Conservation (phyloP, 2,113 vertebrate species). For the Pelmatolapia mariae region DNA sequence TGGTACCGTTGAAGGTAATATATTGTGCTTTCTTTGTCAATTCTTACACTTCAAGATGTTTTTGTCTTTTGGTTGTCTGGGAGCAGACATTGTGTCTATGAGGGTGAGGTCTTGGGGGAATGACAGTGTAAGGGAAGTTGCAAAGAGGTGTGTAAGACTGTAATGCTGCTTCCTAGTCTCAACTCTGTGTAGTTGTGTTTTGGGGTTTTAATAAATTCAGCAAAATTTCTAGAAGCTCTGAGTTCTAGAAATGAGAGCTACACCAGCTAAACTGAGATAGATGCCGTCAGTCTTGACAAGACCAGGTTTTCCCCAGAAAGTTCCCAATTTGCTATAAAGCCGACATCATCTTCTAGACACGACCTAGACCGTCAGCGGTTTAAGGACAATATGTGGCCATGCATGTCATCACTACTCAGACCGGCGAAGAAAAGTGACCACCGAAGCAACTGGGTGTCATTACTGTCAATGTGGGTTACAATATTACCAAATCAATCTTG, state of each 20-base stretch:
- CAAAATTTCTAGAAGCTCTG: neutral
- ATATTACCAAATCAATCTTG: neutral
- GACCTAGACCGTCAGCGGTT: fast-evolving
- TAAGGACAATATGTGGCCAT: neutral
- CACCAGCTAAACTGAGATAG: neutral
- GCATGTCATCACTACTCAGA: neutral
- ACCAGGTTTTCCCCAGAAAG: neutral
- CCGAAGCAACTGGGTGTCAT: neutral
- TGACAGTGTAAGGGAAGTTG: neutral
- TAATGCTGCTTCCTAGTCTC: neutral
- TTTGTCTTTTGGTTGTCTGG: neutral
- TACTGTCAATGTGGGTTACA: neutral
- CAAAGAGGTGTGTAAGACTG: neutral
- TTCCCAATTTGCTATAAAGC: neutral
- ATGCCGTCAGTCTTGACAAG: neutral
- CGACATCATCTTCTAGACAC: neutral
- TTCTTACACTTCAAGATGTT: neutral
- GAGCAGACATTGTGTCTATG: neutral
- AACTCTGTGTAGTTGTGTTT: neutral
- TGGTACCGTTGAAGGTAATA: neutral
- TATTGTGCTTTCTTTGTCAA: neutral
- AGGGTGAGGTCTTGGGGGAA: neutral
- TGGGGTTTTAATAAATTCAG: neutral
- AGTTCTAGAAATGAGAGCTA: neutral
- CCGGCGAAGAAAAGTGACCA: neutral